Base-by-base conservation (phyloP, 2,888 invertebrate genomes). In the Melinaea marsaeus region DNA sequence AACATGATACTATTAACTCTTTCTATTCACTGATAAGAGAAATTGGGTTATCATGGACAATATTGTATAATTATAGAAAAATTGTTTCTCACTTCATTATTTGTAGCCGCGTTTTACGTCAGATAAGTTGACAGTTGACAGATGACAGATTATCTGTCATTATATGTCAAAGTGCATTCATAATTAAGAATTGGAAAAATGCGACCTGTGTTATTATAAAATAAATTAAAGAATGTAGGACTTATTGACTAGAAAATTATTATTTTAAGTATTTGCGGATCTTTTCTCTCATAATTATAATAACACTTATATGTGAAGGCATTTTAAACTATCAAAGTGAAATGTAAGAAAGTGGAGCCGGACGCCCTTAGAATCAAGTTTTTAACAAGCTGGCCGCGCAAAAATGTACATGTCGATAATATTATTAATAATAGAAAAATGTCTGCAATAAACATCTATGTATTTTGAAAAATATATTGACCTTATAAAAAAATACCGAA, bases 11-110 rank as follows among this genome's bases (percentile, higher is more conserved):
- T 71, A 68, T 71, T 76, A 76, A 81, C 78, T 77, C 76, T 71
- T 79, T 76, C 80, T 81, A 79, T 78, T 76, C 70, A 55, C 56
- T 70, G 86, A 88, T 86, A 87, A 86, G 75, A 62, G 66, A 77
- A 86, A 85, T 83, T 86, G 75, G 88, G 88, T 87, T 88, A 88
- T 88, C 88, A 78, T 46, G 65, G 69, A 74, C 75, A 64, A 64
- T 71, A 64, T 82, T 83, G 83, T 82, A 81, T 75, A 68, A 66
- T 77, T 78, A 81, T 81, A 80, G 32, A 51, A 80, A 83, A 81
- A 82, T 80, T 79, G 75, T 77, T 48, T 2, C 3, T 42, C 42
- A 9, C 1, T 22, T 22, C 1, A 9, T 9, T 42, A 9, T 42
- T 42, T 42, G 9, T 42, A 9, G 11, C 2, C 37, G 2, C 4